A percentile compares a stretch with the other conserved stretches of the same genome.
Conservation (phyloP, 2,888 invertebrate genomes). For the Epinotia ramella region DNA sequence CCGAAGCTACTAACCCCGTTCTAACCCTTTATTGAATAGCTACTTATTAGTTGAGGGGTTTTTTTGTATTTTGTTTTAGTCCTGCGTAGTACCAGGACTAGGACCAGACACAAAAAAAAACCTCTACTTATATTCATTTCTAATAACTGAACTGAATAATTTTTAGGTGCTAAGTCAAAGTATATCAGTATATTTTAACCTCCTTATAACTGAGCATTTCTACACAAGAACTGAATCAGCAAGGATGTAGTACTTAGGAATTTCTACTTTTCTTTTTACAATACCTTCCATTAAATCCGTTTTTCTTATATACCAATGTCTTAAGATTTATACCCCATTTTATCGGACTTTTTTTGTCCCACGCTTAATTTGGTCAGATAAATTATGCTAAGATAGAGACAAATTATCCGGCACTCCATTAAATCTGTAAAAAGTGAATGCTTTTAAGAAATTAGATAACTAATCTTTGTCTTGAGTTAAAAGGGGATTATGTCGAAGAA, state of each 20-base stretch:
- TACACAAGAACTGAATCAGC: neutral
- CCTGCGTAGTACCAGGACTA: too few relatives aligned
- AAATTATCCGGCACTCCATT: slow-evolving; percentile 74
- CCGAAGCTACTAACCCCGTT: neutral
- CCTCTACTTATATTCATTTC: too few relatives aligned
- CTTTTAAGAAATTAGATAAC: slow-evolving; percentile 78
- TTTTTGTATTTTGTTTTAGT: too few relatives aligned
- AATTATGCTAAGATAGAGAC: slow-evolving; percentile 72
- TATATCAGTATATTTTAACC: neutral
- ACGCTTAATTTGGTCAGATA: slow-evolving; percentile 69
- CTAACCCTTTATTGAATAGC: neutral
- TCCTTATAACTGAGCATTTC: neutral
- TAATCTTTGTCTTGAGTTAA: slow-evolving; percentile 68
- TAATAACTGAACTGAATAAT: too few relatives aligned
- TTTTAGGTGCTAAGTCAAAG: too few relatives aligned
- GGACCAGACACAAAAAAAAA: too few relatives aligned
- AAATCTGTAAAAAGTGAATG: slow-evolving; percentile 75
- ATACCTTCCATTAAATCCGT: slow-evolving; percentile 10
- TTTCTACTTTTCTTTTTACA: slow-evolving; percentile 1
- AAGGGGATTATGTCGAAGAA: slow-evolving; percentile 62
- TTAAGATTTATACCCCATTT: slow-evolving; percentile 51
- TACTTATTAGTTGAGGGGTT: neutral
- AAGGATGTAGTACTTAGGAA: neutral
- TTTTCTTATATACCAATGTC: slow-evolving; percentile 19
- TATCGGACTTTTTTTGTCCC: slow-evolving; percentile 64